Conservation (phyloP, 2,113 vertebrate species). For the pig (Sus scrofa) region DNA sequence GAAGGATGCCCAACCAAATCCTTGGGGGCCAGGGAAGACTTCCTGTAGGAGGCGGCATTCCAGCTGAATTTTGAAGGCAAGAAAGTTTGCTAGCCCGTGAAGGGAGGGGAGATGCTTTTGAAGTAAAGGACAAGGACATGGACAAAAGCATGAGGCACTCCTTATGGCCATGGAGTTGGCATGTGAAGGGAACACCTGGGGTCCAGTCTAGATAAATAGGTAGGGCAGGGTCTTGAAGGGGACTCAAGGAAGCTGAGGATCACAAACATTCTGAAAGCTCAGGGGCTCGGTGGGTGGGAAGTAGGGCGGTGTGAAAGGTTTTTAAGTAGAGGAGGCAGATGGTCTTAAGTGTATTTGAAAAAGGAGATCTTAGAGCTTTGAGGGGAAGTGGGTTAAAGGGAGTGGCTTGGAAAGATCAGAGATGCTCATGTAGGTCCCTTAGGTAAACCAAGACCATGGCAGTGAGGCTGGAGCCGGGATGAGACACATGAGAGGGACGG, state of each 20-base stretch:
- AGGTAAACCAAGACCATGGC: neutral
- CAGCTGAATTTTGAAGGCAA: conserved; percentile 3
- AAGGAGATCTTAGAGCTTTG: neutral
- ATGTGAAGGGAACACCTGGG: accelerated
- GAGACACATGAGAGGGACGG: neutral
- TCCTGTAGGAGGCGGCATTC: neutral
- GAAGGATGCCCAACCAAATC: neutral
- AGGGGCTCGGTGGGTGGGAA: neutral
- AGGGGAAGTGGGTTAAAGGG: neutral
- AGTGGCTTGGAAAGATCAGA: neutral
- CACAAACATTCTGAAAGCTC: neutral
- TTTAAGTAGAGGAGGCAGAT: neutral
- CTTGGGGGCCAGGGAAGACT: neutral
- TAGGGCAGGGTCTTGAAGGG: neutral
- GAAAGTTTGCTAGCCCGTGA: neutral
- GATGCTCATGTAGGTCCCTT: neutral
- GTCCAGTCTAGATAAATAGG: neutral
- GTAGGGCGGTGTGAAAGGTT: neutral
- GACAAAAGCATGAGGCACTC: neutral
- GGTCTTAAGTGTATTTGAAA: neutral
- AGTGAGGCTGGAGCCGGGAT: neutral
- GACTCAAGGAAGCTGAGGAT: neutral
- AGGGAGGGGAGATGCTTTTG: neutral
- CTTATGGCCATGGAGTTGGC: neutral
- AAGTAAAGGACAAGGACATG: neutral